Evolutionary conservation across 2,797 vertebrate species (phyloP).

Genomic region (Clamator glandarius): DNA sequence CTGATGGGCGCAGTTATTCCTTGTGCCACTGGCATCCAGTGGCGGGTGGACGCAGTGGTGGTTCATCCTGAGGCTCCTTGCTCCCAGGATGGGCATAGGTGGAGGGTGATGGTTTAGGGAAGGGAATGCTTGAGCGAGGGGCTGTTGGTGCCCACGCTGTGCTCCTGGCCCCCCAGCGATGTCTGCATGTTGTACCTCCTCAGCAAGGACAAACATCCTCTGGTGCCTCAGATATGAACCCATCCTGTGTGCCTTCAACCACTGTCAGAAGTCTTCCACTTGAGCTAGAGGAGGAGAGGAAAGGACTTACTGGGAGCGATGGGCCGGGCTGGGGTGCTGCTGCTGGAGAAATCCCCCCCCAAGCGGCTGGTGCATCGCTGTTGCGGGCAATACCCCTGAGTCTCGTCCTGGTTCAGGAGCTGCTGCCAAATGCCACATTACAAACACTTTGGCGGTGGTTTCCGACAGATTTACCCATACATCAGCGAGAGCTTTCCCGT

Average conservation of each 20-base stretch:
- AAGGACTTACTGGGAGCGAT: neutral
- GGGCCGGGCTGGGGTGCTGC: neutral
- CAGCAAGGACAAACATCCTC: neutral
- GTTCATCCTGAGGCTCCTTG: neutral
- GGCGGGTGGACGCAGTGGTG: neutral
- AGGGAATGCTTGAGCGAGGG: fast-evolving
- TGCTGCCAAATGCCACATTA: neutral
- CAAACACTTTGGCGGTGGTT: neutral
- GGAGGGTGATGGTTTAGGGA: neutral
- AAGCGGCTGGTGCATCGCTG: neutral
- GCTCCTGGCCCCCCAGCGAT: fast-evolving
- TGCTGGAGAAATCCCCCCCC: neutral
- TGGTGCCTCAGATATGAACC: no score
- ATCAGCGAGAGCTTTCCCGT: neutral
- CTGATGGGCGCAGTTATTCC: fast-evolving
- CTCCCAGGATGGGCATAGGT: neutral
- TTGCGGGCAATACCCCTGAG: neutral
- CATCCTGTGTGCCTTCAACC: no score
- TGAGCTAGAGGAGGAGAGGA: neutral
- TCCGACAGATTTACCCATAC: neutral
- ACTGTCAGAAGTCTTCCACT: neutral
- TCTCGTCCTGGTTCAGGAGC: neutral
- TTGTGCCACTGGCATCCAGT: neutral
- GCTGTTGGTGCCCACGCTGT: neutral
- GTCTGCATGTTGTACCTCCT: fast-evolving